A percentile compares a stretch with the other conserved stretches of the same genome.
phyloP scores from a whole-genome alignment of 2,113 vertebrate genomes.

The Prochilodus magdalenae region DNA sequence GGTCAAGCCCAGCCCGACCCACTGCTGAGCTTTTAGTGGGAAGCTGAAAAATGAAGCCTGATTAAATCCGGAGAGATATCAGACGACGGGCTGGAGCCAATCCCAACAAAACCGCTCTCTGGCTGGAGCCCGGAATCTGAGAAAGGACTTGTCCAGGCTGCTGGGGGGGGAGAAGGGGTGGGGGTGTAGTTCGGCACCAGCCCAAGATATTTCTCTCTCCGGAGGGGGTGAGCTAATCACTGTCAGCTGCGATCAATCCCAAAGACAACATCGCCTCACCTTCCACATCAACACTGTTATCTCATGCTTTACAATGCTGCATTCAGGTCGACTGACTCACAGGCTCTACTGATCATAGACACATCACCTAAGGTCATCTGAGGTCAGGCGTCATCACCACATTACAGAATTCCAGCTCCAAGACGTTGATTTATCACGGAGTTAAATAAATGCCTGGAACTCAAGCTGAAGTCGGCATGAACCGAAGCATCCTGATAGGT shows the following conservation, averaged over 20 bases:
- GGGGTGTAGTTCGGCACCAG: constrained; percentile 7
- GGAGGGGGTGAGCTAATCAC: neutral
- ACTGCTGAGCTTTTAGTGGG: neutral
- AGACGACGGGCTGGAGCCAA: neutral
- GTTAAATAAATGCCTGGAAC: no score
- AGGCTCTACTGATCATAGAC: neutral
- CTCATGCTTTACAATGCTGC: neutral
- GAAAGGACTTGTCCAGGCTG: neutral
- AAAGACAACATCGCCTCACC: constrained; percentile 24
- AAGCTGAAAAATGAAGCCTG: neutral
- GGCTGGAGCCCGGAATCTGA: constrained; percentile 18
- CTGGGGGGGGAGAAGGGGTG: neutral
- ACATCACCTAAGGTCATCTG: neutral
- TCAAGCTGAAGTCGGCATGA: no score
- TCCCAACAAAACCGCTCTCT: constrained; percentile 9
- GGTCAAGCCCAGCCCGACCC: neutral
- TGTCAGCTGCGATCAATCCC: constrained; percentile 8
- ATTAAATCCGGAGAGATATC: constrained; percentile 41
- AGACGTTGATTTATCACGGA: no score
- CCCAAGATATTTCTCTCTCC: neutral
- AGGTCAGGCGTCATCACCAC: no score
- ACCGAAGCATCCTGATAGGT: no score
- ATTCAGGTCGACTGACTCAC: neutral
- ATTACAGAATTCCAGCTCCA: no score
- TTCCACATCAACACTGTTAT: neutral